Evolutionary conservation across 2,888 invertebrate genomes (phyloP).

Genomic region (Xestoiulus laeticollis): DNA sequence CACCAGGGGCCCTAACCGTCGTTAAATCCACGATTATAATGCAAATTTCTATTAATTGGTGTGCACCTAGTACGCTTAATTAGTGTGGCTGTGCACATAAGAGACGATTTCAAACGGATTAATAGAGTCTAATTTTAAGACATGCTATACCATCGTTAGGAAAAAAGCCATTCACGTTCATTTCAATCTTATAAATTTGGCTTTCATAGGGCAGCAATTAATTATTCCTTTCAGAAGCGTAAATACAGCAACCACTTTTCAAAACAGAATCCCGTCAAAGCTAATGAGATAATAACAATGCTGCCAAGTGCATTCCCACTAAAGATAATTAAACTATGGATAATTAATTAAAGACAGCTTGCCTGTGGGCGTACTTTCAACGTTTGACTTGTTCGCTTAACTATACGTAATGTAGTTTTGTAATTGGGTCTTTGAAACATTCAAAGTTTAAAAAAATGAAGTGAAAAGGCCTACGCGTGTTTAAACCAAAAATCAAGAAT

Average conservation of each 20-base stretch:
- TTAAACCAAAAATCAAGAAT: no score
- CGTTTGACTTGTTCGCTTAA: not conserved
- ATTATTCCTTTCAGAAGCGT: not conserved
- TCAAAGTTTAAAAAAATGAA: no score
- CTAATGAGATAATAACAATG: constrained; percentile 21
- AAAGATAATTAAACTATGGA: constrained; percentile 37
- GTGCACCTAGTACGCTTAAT: not conserved
- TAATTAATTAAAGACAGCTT: constrained; percentile 22
- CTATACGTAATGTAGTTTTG: not conserved
- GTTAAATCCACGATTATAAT: not conserved
- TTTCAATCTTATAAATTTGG: not conserved
- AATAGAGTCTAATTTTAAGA: constrained; percentile 1
- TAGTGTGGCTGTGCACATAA: not conserved
- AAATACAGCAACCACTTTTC: not conserved
- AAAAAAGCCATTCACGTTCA: not conserved
- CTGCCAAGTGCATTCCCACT: not conserved
- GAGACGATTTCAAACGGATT: not conserved
- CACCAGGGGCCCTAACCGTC: not conserved
- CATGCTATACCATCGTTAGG: not conserved
- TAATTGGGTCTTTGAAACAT: not conserved
- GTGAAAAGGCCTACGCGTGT: no score
- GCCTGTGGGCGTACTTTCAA: not conserved
- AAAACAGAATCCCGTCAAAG: not conserved
- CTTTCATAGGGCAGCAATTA: not conserved
- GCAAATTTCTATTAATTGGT: not conserved